These are phyloP conservation scores for Microchirus variegatus DNA, from an alignment of 2,797 vertebrate genomes.

Conservation along the genomic window DNA sequence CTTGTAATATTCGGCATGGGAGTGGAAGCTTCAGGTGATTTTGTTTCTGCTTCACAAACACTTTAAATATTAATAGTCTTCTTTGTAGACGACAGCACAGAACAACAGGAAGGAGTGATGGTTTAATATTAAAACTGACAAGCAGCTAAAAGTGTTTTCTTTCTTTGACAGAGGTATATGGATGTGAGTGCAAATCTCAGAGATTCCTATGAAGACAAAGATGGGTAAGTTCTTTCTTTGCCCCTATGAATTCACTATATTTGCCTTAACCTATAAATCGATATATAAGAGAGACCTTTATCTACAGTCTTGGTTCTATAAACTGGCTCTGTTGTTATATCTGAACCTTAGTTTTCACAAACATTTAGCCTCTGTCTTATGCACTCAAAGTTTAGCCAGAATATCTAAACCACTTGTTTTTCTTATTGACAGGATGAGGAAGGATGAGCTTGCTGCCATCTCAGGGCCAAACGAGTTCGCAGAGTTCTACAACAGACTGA, in stretches of 20 bases:
- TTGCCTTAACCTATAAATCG: too few relatives aligned
- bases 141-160: neutral
- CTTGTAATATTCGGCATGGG: too few relatives aligned
- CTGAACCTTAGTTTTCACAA: too few relatives aligned
- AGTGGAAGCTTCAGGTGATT: too few relatives aligned
- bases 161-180: conserved; percentile 89
- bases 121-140: too few relatives aligned
- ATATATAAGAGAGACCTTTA: too few relatives aligned
- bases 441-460: conserved; percentile 94
- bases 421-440: conserved; percentile 83
- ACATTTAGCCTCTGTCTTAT: neutral
- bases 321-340: too few relatives aligned
- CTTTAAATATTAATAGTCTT: too few relatives aligned
- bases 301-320: too few relatives aligned
- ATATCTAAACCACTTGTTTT: neutral
- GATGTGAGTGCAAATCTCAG: conserved; percentile 92
- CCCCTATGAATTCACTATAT: neutral
- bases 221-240: conserved; percentile 84
- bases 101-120: too few relatives aligned
- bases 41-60: too few relatives aligned
- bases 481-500: conserved; percentile 97
- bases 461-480: conserved; percentile 98
- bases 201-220: conserved; percentile 96
- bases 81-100: too few relatives aligned
- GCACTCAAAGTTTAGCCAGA: neutral